Conservation (phyloP, 2,888 invertebrate species). For the Andrena flavipes region DNA sequence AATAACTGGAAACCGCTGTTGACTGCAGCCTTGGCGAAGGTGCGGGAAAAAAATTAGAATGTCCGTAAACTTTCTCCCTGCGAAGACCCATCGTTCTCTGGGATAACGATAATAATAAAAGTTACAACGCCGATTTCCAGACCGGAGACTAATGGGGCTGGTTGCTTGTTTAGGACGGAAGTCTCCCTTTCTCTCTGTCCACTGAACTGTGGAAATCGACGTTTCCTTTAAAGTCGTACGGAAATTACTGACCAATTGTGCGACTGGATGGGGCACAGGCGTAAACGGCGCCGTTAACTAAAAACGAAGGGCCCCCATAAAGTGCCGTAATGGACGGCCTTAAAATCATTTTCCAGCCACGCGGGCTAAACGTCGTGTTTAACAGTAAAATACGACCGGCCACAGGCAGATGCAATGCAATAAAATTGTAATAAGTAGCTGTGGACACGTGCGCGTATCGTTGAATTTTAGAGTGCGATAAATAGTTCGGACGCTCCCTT, state of each 20-base stretch:
- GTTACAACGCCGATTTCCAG: constrained; percentile 34
- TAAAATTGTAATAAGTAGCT: constrained; percentile 61
- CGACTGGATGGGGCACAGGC: constrained; percentile 40
- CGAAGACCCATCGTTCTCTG: constrained; percentile 24
- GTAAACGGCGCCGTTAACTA: constrained; percentile 55
- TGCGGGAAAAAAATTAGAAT: constrained; percentile 55
- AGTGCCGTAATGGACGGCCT: constrained; percentile 59
- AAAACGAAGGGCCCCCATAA: constrained; percentile 55
- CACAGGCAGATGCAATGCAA: constrained; percentile 45
- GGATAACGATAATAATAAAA: constrained; percentile 54
- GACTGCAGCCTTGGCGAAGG: neutral
- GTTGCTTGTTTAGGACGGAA: constrained; percentile 70
- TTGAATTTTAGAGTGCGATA: neutral
- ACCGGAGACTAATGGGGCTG: constrained; percentile 45
- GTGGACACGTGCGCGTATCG: constrained; percentile 30
- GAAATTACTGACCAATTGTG: constrained; percentile 51
- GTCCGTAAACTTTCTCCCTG: constrained; percentile 25
- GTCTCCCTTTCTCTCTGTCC: neutral
- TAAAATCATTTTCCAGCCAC: constrained; percentile 60
- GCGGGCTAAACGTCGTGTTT: constrained; percentile 37
- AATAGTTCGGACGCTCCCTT: constrained; percentile 22
- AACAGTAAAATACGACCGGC: constrained; percentile 47
- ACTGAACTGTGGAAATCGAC: neutral
- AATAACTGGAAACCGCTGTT: constrained; percentile 21
- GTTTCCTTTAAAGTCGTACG: constrained; percentile 54